Percentiles rank a stretch among this genome's conserved stretches.
Evolutionary conservation across 2,113 vertebrate genomes (phyloP).

Genomic region (Lamprologus tigripictilis): DNA sequence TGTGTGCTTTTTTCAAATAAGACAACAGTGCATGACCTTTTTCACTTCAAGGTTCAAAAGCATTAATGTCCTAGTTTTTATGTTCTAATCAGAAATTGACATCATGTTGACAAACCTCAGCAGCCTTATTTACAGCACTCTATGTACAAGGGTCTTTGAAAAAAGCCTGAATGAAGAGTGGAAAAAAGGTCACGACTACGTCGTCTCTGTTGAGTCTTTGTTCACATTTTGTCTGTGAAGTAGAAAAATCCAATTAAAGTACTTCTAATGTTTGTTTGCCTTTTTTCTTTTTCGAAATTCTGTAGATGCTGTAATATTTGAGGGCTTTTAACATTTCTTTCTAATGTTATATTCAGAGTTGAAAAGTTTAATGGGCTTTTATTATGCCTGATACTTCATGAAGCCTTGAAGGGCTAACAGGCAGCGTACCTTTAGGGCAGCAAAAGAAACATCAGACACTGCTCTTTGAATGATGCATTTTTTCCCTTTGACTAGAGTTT

Average conservation of each 20-base stretch:
- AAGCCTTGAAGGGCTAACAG: not conserved
- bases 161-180: not conserved
- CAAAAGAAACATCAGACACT: constrained; percentile 15
- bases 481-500: constrained; percentile 40
- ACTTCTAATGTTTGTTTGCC: not conserved
- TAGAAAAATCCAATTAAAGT: not conserved
- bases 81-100: not conserved
- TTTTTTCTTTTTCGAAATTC: not conserved
- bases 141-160: not conserved
- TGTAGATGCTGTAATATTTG: not conserved
- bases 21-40: no score
- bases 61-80: not conserved
- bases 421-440: constrained; percentile 6
- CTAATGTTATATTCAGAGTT: not conserved
- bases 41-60: not conserved
- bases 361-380: constrained; percentile 20
- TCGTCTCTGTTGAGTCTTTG: not conserved
- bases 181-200: not conserved
- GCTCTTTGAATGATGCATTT: constrained; percentile 6
- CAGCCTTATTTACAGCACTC: not conserved
- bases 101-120: not conserved
- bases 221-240: not conserved
- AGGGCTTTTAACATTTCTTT: not conserved
- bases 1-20: not conserved
- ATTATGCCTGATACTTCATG: not conserved